phyloP scores from a whole-genome alignment of 2,113 vertebrate species.

The Aldabrachelys gigantea region DNA sequence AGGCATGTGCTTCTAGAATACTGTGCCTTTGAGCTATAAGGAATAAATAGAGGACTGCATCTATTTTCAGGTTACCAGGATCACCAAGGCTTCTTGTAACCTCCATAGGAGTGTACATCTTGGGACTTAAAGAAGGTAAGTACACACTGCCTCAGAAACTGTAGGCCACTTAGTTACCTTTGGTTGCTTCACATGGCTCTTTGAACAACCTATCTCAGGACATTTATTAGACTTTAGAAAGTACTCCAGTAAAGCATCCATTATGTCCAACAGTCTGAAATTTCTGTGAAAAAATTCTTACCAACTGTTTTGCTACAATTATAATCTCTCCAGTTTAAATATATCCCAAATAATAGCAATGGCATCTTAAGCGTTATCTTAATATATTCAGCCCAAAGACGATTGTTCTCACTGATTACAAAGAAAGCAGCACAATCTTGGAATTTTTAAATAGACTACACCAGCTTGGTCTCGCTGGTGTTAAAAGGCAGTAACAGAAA shows the following conservation, averaged over 20 bases:
- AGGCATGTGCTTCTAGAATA: not conserved
- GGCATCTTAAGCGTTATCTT: not conserved
- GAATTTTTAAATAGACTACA: not conserved
- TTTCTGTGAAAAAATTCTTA: not conserved
- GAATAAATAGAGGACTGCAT: not conserved
- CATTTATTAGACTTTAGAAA: not conserved
- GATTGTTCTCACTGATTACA: not conserved
- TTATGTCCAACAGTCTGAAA: not conserved
- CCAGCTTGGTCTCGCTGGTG: not conserved
- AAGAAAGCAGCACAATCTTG: not conserved
- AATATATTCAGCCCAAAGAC: not conserved
- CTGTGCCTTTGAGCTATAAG: not conserved
- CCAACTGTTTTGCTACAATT: not conserved
- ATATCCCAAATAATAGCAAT: not conserved
- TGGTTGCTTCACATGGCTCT: not conserved
- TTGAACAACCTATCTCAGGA: not conserved
- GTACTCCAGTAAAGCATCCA: not conserved
- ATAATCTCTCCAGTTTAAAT: not conserved
- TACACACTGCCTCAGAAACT: not conserved
- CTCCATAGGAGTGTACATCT: accelerated
- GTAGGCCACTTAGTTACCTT: not conserved
- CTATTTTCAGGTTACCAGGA: not conserved
- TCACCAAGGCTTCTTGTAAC: not conserved
- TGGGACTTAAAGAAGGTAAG: not conserved
- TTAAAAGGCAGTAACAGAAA: not conserved